Base-by-base conservation (phyloP, 2,797 vertebrate genomes). In the Hemibagrus guttatus region DNA sequence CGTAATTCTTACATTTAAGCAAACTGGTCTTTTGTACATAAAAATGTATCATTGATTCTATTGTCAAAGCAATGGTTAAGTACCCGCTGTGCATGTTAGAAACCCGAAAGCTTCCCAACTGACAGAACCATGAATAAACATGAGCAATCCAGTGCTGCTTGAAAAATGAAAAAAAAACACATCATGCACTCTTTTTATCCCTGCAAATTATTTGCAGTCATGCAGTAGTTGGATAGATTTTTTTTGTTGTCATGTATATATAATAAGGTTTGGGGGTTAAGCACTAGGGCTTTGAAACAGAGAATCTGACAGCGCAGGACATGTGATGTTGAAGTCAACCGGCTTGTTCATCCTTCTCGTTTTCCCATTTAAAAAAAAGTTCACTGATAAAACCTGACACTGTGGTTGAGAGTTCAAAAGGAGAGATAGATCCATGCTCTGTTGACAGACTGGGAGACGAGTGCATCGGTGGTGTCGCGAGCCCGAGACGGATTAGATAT, bases 401-500 rank as follows among this genome's bases (percentile, higher is more conserved):
- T 81, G 91, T 93, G 89, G 26, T 92, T 82, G 90, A 89, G 90
- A 83, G 92, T 94, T 95, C 92, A 94, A 94, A 95, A 90, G 88
- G 85, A 91, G 87, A 94, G 94, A 94, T 90, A 93, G 93, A 93
- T 93, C 93, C 93, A 85, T 87, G 90, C 95, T 94, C 92, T 93
- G 91, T 91, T 94, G 93, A 95, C 94, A 92, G 92, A 92, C 92
- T 93, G 90, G 91, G 92, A 94, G 92, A 96, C 84, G 92, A 95
- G 94, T 91, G 90, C 92, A 92, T 94, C 90, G 92, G 91, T 92
- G 90, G 75, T 93, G 93, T 94, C 92, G 69, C 88, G 90, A 90
- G 93, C 91, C 93, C 89, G 89, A 94, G 95, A 95, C 94, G 93
- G 93, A 95, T 96, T 96, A 94, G 95, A 95, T 93, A 94, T 92